Evolutionary conservation across 2,797 vertebrate genomes (phyloP), one percentile per base, ranked within the genome.

Genomic region (Intellagama lesueurii): DNA sequence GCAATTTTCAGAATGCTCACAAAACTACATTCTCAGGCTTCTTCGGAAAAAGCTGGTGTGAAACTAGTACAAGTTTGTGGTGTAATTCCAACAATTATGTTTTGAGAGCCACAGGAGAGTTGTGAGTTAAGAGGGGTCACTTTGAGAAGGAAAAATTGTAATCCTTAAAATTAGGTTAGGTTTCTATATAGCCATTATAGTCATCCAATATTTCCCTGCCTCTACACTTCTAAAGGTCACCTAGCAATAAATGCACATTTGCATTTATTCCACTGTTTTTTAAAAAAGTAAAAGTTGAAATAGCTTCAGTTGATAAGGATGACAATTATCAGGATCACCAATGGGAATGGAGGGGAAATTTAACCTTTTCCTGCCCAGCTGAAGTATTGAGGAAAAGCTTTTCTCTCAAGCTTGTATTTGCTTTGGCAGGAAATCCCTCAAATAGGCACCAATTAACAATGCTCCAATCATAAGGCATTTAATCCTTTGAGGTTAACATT

Each of bases 31-130:
- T 17, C 19, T 64, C 60, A 19, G 60, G 16, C 19, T 64, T 64
- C 60, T 64, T 64, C 19, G 60, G 19, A 56, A 56, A 5, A 64
- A 64, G 16, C 16, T 64, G 60, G 60, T 64, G 19, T 22, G 19
- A 64, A 64, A 64, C 19, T 64, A 17, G 56, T 22, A 40, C 26
- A 40, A 40, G 40, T 82, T 66, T 44, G 24, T 66, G 32, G 8
- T 40, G 4, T 2, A 68, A 40, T 66, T 82, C 32, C 66, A 60
- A 56, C 49, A 35, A 66, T 82, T 82, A 32, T 28, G 24, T 44
- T 92, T 64, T n/a, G 47, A 87, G 19, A 52, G 40, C 16, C 75
- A 84, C 35, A 75, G 11, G 3, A 91, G 28, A 88, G 85, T 17
- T 81, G n/a, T 85, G 56, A 49, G 32, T 4, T 82, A 40, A 1